A percentile compares a stretch with the other conserved stretches of the same genome.
Conservation (phyloP, 2,113 vertebrate genomes). For the Sus scrofa region T2T-Sscrofa CM000826.6:108353001-108353500, state of each 20-base stretch:
- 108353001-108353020: background rate
- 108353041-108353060: background rate
- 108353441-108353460: background rate
- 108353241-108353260: no score
- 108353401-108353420: no score
- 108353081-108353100: slow-evolving; percentile 47
- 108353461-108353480: background rate
- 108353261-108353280: no score
- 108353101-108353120: slow-evolving; percentile 11
- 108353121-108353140: slow-evolving; percentile 25
- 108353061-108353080: slow-evolving; percentile 35
- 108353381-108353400: no score
- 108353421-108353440: background rate
- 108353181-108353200: no score
- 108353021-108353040: background rate
- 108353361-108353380: no score
- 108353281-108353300: no score
- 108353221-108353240: no score
- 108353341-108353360: no score
- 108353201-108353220: no score
- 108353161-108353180: background rate
- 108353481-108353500: background rate
- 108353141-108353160: background rate
- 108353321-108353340: no score
- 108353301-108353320: no score